Conservation (phyloP, 2,888 invertebrate species). For the Parapristionchus giblindavisi region DNA sequence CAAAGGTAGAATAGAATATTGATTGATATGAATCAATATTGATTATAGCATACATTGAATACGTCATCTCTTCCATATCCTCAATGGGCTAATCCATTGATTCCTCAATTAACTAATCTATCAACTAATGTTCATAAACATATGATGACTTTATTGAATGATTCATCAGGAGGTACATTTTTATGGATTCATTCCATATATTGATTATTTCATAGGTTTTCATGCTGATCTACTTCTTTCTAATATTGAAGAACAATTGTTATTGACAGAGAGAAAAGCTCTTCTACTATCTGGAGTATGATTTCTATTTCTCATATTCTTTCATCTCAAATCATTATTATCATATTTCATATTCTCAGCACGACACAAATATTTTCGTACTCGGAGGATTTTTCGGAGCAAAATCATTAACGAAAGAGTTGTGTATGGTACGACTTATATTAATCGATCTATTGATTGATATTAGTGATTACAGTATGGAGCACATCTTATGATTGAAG, state of each 20-base stretch:
- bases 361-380: slow-evolving; percentile 33
- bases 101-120: neutral
- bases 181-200: neutral
- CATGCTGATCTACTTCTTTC: slow-evolving; percentile 34
- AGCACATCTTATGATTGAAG: slow-evolving; percentile 32
- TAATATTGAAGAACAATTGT: slow-evolving; percentile 7
- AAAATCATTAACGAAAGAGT: neutral
- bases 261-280: slow-evolving; percentile 24
- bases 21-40: too few relatives aligned
- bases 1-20: slow-evolving; percentile 13
- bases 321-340: neutral
- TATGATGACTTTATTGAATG: slow-evolving; percentile 29
- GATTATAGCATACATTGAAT: slow-evolving; percentile 5
- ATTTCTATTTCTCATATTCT: too few relatives aligned
- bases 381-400: slow-evolving; percentile 28
- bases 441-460: neutral
- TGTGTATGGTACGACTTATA: slow-evolving; percentile 16
- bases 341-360: slow-evolving; percentile 8
- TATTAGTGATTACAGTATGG: slow-evolving; percentile 13
- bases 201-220: slow-evolving; percentile 1
- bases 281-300: slow-evolving; percentile 30
- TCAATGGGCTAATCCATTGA: slow-evolving; percentile 16
- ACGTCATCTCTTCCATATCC: slow-evolving; percentile 17
- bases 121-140: slow-evolving; percentile 17
- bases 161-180: slow-evolving; percentile 18